A percentile compares a stretch with the other conserved stretches of the same genome.
Conservation (phyloP, 2,113 vertebrate genomes). For the Cavia aperea region DNA sequence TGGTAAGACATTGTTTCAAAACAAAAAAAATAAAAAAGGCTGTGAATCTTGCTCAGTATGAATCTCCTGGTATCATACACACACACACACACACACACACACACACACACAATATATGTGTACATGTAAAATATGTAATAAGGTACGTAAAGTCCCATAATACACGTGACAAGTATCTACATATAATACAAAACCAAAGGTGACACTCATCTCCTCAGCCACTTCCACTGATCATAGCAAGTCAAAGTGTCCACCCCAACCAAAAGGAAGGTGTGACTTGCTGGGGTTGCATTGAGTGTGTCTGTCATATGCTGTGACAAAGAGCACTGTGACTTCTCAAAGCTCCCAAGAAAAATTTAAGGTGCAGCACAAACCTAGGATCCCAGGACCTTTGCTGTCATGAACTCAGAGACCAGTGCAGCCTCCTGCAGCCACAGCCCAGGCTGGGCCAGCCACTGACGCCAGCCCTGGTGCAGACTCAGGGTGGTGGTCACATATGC, state of each 20-base stretch:
- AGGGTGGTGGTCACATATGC: fast-evolving
- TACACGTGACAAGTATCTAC: background rate
- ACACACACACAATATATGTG: background rate
- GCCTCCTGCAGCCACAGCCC: background rate
- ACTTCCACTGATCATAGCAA: background rate
- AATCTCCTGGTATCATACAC: no score
- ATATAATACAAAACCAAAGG: no score
- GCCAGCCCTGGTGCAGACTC: background rate
- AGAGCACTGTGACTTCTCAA: background rate
- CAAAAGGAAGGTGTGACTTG: background rate
- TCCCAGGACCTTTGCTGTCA: background rate
- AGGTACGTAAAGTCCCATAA: background rate
- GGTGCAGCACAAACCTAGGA: background rate
- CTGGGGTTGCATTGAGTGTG: no score
- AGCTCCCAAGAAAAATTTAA: background rate
- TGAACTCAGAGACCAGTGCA: background rate
- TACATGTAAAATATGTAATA: background rate
- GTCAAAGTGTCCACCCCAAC: background rate
- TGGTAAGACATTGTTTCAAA: no score
- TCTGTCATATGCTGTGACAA: background rate
- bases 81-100: no score
- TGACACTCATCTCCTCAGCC: background rate
- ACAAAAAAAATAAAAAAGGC: no score
- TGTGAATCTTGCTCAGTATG: no score
- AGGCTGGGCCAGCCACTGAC: background rate